phyloP scores from a whole-genome alignment of 1,140 invertebrate species.

The Vanessa atalanta region DNA sequence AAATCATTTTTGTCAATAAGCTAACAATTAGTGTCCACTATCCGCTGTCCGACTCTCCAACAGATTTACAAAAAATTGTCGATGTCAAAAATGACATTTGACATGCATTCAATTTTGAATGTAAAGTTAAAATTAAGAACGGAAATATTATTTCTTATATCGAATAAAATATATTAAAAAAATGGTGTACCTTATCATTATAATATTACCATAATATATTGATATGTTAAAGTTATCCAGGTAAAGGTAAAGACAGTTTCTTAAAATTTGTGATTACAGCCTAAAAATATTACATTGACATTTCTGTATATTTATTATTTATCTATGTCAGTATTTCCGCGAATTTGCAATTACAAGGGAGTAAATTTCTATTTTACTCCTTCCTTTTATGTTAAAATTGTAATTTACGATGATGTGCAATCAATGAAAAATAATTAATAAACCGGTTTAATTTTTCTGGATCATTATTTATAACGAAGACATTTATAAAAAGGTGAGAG shows the following conservation, averaged over 20 bases:
- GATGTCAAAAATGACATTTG: not conserved
- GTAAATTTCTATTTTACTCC: conserved; percentile 13
- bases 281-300: not conserved
- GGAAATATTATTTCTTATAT: too few species aligned
- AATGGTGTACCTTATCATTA: too few species aligned
- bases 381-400: not conserved
- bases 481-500: conserved; percentile 10
- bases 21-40: too few species aligned
- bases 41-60: too few species aligned
- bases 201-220: too few species aligned
- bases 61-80: too few species aligned
- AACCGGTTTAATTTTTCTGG: not conserved
- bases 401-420: conserved; percentile 16
- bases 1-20: too few species aligned
- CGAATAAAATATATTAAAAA: too few species aligned
- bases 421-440: conserved; percentile 1
- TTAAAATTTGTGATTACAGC: too few species aligned
- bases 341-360: conserved; percentile 12
- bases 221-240: too few species aligned
- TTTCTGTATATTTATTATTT: not conserved
- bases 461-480: not conserved
- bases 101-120: not conserved
- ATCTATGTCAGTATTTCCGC: conserved; percentile 16
- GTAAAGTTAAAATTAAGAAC: too few species aligned
- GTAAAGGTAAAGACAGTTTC: too few species aligned